Evolutionary conservation across 1,140 invertebrate genomes (phyloP).

Genomic region (Drosophila watanabei): DNA sequence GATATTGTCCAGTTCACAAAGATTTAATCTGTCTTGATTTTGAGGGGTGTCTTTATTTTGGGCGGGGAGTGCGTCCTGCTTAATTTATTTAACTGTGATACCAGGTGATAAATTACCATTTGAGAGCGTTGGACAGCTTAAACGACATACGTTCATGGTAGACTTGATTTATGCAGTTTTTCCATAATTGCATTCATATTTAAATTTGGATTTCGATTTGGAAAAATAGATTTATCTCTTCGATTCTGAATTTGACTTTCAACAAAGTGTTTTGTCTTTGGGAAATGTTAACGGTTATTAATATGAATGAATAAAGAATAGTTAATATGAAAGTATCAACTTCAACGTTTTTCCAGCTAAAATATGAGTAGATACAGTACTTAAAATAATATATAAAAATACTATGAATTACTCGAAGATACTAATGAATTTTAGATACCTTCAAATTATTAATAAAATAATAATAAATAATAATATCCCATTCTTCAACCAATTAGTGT

Average conservation of each 20-base stretch:
- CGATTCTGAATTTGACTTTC: slow-evolving; percentile 1
- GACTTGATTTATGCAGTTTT: slow-evolving; percentile 39
- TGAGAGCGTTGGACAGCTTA: slow-evolving; percentile 18
- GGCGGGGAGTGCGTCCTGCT: slow-evolving; percentile 24
- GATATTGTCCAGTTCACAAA: slow-evolving; percentile 26
- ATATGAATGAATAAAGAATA: slow-evolving; percentile 9
- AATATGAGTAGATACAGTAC: no score
- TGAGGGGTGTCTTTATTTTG: not conserved
- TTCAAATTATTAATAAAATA: not conserved
- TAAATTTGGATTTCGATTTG: slow-evolving; percentile 24
- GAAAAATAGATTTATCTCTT: slow-evolving; percentile 20
- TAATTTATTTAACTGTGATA: slow-evolving; percentile 23
- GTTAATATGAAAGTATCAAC: no score
- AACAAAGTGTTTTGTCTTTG: not conserved
- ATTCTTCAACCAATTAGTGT: slow-evolving; percentile 20
- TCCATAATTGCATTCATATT: slow-evolving; percentile 38
- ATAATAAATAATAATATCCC: not conserved
- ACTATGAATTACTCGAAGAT: not conserved
- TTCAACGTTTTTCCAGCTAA: no score
- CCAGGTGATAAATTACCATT: slow-evolving; percentile 36
- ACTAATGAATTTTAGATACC: not conserved
- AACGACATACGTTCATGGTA: slow-evolving; percentile 33
- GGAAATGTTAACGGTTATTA: slow-evolving; percentile 5
- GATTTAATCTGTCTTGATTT: slow-evolving; percentile 19
- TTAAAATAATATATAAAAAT: not conserved